Conservation (phyloP, 2,113 vertebrate genomes). For the Fulmarus glacialis region DNA sequence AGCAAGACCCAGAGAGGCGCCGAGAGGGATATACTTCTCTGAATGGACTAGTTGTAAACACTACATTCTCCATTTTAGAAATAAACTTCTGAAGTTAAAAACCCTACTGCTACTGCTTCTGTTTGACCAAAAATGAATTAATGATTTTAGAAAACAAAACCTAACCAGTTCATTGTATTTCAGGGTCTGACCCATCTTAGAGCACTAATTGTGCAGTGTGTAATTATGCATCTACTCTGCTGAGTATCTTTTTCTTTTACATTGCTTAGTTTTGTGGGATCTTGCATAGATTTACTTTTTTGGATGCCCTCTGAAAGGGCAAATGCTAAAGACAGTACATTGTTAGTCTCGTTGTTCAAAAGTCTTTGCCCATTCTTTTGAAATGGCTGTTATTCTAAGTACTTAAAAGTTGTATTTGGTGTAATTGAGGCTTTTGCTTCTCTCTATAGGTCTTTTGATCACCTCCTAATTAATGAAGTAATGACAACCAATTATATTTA, state of each 20-base stretch:
- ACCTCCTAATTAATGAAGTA: constrained; percentile 3
- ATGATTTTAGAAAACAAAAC: not conserved
- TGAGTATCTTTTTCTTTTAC: not conserved
- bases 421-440: not conserved
- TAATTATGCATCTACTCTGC: not conserved
- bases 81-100: not conserved
- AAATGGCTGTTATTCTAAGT: not conserved
- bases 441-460: not conserved
- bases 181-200: not conserved
- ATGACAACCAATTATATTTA: not conserved
- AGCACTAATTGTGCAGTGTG: not conserved
- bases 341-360: not conserved
- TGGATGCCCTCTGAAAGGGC: not conserved
- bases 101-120: not conserved
- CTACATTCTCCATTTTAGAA: not conserved
- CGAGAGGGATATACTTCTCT: not conserved
- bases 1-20: not conserved
- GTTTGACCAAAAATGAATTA: not conserved
- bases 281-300: not conserved
- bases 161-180: not conserved
- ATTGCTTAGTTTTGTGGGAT: not conserved
- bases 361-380: not conserved
- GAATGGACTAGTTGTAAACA: not conserved
- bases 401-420: not conserved
- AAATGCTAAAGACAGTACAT: not conserved